These are phyloP conservation scores for Drosophila nigromelanica DNA, from an alignment of 1,140 invertebrate genomes.

Conservation along the genomic window DNA sequence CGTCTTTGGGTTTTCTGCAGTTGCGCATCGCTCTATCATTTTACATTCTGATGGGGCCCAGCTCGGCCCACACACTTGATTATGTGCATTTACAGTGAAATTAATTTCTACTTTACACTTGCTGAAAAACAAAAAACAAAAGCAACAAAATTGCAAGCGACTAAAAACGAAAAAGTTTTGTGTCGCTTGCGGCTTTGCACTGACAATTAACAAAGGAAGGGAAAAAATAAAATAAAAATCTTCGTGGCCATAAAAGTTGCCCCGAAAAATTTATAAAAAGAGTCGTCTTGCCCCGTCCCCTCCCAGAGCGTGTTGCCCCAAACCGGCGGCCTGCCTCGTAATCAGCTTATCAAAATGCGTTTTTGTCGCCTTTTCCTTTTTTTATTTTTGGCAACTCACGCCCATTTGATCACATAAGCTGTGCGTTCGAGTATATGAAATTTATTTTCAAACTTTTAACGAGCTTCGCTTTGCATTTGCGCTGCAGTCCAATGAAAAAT, in stretches of 20 bases:
- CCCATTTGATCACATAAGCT: constrained; percentile 57
- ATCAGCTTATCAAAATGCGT: constrained; percentile 73
- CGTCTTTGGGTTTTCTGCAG: neutral
- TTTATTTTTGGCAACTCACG: constrained; percentile 19
- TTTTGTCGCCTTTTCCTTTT: constrained; percentile 40
- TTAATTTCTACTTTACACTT: constrained; percentile 75
- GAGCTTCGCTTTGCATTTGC: constrained; percentile 51
- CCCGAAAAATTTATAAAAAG: constrained; percentile 52
- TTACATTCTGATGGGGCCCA: constrained; percentile 24
- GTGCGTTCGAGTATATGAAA: constrained; percentile 71
- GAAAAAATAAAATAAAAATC: constrained; percentile 44
- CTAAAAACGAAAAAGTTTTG: constrained; percentile 57
- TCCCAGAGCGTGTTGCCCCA: neutral
- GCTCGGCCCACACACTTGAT: constrained; percentile 63
- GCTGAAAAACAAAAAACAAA: constrained; percentile 11
- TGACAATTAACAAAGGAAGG: constrained; percentile 74
- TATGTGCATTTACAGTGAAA: constrained; percentile 80
- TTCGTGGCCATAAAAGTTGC: constrained; percentile 35
- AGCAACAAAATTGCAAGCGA: neutral
- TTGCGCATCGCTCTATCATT: constrained; percentile 52
- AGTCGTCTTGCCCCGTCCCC: neutral
- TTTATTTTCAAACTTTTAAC: constrained; percentile 75
- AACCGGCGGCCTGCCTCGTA: constrained; percentile 22
- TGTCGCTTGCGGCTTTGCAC: constrained; percentile 70
- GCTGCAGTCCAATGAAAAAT: constrained; percentile 18